A percentile compares a stretch with the other conserved stretches of the same genome.
Evolutionary conservation across 2,797 vertebrate species (phyloP).

Genomic region (Myripristis murdjan): DNA sequence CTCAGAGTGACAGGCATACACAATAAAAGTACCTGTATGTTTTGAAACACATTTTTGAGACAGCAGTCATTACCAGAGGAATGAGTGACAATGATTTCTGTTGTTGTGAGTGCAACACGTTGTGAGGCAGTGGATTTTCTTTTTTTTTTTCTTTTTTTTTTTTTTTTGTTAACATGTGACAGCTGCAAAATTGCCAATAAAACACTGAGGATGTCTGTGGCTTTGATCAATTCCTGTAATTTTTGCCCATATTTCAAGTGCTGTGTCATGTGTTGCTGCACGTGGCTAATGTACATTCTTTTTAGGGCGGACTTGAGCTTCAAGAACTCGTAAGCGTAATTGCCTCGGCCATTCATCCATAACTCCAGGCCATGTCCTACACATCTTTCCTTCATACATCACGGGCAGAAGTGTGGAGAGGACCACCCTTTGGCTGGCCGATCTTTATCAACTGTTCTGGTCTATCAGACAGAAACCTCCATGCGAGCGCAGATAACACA

Average conservation of each 20-base stretch:
- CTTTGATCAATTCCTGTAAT: too few species aligned
- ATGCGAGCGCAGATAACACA: constrained; percentile 37
- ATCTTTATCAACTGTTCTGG: constrained; percentile 44
- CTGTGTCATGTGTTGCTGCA: neutral
- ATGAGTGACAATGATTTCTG: too few species aligned
- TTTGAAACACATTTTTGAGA: neutral
- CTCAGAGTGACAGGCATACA: constrained; percentile 16
- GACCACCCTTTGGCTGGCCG: constrained; percentile 53
- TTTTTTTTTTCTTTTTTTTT: too few species aligned
- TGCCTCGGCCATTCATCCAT: constrained; percentile 2
- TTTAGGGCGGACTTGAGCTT: neutral
- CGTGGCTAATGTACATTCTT: neutral
- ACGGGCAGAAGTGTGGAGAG: constrained; percentile 43
- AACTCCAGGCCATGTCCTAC: constrained; percentile 5
- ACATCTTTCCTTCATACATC: constrained; percentile 40
- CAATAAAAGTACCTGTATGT: neutral
- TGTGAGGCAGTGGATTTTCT: too few species aligned
- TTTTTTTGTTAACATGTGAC: too few species aligned
- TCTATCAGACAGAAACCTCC: constrained; percentile 47
- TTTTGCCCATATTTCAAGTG: constrained; percentile 8
- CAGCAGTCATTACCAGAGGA: neutral
- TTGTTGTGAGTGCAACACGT: too few species aligned
- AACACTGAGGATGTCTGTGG: too few species aligned
- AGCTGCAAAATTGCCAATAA: too few species aligned
- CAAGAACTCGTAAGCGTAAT: neutral